These are phyloP conservation scores for Jaculus jaculus DNA, from an alignment of 2,113 vertebrate species.

Conservation along the genomic window DNA sequence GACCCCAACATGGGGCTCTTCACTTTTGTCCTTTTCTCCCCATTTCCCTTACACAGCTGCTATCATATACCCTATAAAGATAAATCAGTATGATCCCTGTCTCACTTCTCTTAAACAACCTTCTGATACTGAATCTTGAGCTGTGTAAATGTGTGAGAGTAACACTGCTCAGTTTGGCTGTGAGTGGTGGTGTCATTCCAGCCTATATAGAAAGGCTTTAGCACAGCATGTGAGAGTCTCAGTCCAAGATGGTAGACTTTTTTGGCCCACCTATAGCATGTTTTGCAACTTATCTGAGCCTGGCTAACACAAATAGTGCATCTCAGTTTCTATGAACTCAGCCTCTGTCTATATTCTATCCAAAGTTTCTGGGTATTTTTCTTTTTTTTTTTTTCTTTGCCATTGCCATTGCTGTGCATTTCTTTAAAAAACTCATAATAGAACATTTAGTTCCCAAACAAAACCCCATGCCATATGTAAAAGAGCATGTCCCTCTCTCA, in stretches of 20 bases:
- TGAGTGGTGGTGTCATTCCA: background rate
- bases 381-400: background rate
- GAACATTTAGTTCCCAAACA: slow-evolving; percentile 69
- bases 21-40: background rate
- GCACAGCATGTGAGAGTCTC: background rate
- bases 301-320: slow-evolving; percentile 44
- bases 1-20: too few relatives aligned
- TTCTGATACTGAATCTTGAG: background rate
- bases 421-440: slow-evolving; percentile 58
- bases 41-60: background rate
- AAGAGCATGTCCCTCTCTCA: slow-evolving; percentile 73
- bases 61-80: background rate
- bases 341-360: background rate
- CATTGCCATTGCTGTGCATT: slow-evolving; percentile 41
- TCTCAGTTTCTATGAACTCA: slow-evolving; percentile 44
- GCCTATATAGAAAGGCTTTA: slow-evolving; percentile 18
- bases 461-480: slow-evolving; percentile 77
- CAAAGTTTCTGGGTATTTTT: background rate
- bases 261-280: slow-evolving; percentile 21
- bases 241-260: slow-evolving; percentile 12
- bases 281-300: slow-evolving; percentile 44
- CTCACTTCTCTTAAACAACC: background rate
- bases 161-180: background rate
- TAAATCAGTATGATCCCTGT: background rate
- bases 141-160: background rate